phyloP scores from a whole-genome alignment of 2,113 vertebrate species.

The Hepsetus odoe region DNA sequence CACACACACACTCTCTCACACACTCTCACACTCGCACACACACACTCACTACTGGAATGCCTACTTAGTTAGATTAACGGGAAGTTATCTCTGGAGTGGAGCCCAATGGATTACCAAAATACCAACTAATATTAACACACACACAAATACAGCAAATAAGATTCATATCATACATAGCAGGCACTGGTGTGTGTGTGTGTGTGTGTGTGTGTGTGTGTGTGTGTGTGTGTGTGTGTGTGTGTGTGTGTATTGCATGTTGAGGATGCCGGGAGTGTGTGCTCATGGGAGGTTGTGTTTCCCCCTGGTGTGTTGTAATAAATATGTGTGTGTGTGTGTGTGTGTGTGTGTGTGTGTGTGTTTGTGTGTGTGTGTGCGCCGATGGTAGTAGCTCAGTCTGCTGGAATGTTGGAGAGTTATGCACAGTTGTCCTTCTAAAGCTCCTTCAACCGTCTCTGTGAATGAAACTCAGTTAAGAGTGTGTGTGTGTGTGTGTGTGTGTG shows the following conservation, averaged over 20 bases:
- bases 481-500: constrained; percentile 15
- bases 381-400: background rate
- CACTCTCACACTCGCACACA: constrained; percentile 36
- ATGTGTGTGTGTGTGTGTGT: constrained; percentile 36
- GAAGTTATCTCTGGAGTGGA: constrained; percentile 22
- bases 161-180: constrained; percentile 1
- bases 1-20: constrained; percentile 14
- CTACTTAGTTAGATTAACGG: constrained; percentile 16
- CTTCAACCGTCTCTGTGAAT: constrained; percentile 25
- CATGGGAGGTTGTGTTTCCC: constrained; percentile 44
- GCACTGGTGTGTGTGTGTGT: constrained; percentile 13
- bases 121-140: constrained; percentile 17
- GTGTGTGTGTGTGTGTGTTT: constrained; percentile 31
- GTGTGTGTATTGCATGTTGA: constrained; percentile 26
- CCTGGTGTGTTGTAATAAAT: constrained; percentile 29
- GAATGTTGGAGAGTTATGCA: constrained; percentile 38
- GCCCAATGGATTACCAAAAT: constrained; percentile 30
- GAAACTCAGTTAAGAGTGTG: background rate
- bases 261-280: constrained; percentile 41
- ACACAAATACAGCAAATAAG: background rate
- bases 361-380: constrained; percentile 21
- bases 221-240: constrained; percentile 28
- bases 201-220: too few species aligned
- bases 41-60: constrained; percentile 11
- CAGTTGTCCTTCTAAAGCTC: constrained; percentile 40